A percentile compares a stretch with the other conserved stretches of the same genome.
phyloP scores from a whole-genome alignment of 2,797 vertebrate species.

The Cichlasoma orientale region DNA sequence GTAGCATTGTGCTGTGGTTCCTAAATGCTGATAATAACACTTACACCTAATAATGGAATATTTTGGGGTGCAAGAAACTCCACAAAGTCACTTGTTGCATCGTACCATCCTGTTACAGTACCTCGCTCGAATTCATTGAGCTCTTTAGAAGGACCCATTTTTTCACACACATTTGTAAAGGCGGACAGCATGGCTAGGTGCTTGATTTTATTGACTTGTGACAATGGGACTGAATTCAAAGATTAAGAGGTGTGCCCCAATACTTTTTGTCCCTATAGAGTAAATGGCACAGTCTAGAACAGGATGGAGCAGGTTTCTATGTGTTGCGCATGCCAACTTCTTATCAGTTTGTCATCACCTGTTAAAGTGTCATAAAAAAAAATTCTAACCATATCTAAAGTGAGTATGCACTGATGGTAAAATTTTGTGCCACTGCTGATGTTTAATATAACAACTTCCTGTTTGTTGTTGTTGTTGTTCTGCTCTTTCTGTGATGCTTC shows the following conservation, averaged over 20 bases:
- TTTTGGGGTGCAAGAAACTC: background rate
- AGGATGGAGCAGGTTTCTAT: background rate
- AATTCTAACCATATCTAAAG: background rate
- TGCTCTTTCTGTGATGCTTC: background rate
- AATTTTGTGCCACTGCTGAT: background rate
- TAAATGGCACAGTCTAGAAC: background rate
- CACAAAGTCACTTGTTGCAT: no score
- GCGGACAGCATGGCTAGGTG: background rate
- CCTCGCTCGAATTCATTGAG: background rate
- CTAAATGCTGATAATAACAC: background rate
- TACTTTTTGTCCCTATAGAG: background rate
- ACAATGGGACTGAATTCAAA: background rate
- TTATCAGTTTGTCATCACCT: slow-evolving; percentile 15
- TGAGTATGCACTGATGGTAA: background rate
- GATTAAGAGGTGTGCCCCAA: background rate
- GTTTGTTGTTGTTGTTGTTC: background rate
- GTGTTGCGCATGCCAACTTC: background rate
- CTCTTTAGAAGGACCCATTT: background rate
- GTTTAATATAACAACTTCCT: background rate
- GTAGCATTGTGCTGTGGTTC: background rate
- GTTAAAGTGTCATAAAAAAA: background rate
- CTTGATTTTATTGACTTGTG: background rate
- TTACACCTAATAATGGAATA: background rate
- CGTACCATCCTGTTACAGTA: background rate
- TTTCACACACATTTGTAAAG: background rate